phyloP scores from a whole-genome alignment of 2,888 invertebrate genomes.

The Oscheius sp. region DNA sequence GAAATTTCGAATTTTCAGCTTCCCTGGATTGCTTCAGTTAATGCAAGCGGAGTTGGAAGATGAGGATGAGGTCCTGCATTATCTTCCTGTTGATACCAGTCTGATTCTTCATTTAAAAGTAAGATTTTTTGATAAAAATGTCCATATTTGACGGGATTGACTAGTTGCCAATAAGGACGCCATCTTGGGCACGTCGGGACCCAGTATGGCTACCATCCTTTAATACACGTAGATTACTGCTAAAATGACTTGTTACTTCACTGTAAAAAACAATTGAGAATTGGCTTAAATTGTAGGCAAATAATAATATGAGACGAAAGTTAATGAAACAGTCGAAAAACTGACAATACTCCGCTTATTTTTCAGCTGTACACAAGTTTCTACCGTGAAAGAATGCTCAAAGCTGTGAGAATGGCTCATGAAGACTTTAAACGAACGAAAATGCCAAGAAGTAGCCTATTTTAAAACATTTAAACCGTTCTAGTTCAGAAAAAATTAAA shows the following conservation, averaged over 20 bases:
- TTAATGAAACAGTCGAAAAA: too few relatives aligned
- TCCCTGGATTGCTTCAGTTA: conserved; percentile 21
- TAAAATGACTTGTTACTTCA: too few relatives aligned
- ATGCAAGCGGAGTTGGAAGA: neutral
- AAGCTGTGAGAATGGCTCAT: neutral
- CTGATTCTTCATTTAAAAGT: conserved; percentile 1
- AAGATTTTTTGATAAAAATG: neutral
- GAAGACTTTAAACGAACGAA: neutral
- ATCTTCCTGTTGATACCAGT: neutral
- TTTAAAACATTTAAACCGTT: neutral
- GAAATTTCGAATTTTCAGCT: neutral
- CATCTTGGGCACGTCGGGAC: too few relatives aligned
- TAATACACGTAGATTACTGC: too few relatives aligned
- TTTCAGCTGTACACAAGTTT: conserved; percentile 7
- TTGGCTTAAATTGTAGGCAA: too few relatives aligned
- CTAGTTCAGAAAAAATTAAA: too few relatives aligned
- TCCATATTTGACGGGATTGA: too few relatives aligned
- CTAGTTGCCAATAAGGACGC: too few relatives aligned
- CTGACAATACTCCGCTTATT: neutral
- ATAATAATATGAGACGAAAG: too few relatives aligned
- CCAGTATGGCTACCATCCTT: too few relatives aligned
- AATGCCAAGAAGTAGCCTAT: too few relatives aligned
- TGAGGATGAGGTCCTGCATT: neutral
- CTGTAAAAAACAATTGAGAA: too few relatives aligned
- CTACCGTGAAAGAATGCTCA: conserved; percentile 21